A percentile compares a stretch with the other conserved stretches of the same genome.
Evolutionary conservation across 2,113 vertebrate species (phyloP).

Genomic region (Rhinolophus sinicus): DNA sequence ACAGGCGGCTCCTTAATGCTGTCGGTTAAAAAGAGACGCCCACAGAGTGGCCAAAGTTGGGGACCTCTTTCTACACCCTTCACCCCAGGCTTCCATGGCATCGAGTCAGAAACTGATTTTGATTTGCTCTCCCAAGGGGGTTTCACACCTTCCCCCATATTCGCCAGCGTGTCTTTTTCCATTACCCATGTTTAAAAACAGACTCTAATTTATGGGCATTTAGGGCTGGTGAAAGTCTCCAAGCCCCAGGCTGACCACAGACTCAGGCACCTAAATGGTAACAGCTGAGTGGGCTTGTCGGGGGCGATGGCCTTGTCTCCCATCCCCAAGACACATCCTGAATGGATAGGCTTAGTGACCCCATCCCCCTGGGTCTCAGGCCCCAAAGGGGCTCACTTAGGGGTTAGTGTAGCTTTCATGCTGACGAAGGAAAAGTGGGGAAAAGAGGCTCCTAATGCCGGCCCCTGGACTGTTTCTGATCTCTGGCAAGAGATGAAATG

Average conservation of each 20-base stretch:
- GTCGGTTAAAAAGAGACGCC: neutral
- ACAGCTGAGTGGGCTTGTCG: slow-evolving; percentile 54
- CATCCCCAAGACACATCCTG: neutral
- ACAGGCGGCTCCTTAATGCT: neutral
- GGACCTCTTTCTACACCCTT: neutral
- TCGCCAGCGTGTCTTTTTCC: slow-evolving; percentile 65
- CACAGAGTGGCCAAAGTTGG: neutral
- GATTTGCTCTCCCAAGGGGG: slow-evolving; percentile 37
- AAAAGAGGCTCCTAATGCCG: neutral
- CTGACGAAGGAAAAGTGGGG: neutral
- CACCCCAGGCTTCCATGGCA: slow-evolving; percentile 37
- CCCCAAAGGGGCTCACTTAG: neutral
- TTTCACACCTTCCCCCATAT: slow-evolving; percentile 62
- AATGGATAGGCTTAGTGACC: neutral
- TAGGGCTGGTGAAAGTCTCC: slow-evolving; percentile 58
- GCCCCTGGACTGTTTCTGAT: neutral
- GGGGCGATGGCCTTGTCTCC: neutral
- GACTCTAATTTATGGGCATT: slow-evolving; percentile 71
- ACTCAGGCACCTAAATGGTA: slow-evolving; percentile 70
- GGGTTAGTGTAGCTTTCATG: neutral
- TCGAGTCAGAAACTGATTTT: slow-evolving; percentile 53
- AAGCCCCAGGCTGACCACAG: slow-evolving; percentile 61
- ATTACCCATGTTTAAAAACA: slow-evolving; percentile 73
- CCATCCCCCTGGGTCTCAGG: neutral
- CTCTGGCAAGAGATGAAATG: neutral